phyloP scores from a whole-genome alignment of 2,797 vertebrate species.

The Poecile montanus region DNA sequence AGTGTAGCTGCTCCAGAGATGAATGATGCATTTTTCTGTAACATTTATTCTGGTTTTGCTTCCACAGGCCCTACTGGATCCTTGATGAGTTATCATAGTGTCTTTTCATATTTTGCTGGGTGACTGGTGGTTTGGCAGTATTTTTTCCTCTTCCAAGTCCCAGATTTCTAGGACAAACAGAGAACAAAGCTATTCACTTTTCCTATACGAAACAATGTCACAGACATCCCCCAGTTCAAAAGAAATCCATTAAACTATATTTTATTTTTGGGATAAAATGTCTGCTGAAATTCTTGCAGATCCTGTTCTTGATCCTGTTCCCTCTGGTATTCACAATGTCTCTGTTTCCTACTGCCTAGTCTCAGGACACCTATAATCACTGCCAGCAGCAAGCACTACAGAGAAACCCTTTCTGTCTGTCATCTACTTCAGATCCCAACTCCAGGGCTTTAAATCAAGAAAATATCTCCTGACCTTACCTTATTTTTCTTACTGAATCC shows the following conservation, averaged over 20 bases:
- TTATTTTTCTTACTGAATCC: background rate
- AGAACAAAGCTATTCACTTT: background rate
- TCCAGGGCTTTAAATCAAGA: background rate
- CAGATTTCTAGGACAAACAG: background rate
- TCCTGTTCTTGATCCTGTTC: slow-evolving; percentile 17
- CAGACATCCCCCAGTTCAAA: background rate
- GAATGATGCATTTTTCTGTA: slow-evolving; percentile 6
- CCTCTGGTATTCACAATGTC: background rate
- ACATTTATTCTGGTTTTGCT: slow-evolving; percentile 5
- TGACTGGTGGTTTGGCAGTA: background rate
- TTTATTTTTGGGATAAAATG: background rate
- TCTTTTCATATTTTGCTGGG: background rate
- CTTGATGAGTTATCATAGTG: background rate
- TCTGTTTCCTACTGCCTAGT: background rate
- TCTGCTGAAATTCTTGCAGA: background rate
- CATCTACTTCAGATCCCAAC: background rate
- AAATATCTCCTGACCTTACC: background rate
- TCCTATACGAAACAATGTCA: background rate
- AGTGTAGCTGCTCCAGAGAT: background rate
- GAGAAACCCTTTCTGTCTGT: background rate
- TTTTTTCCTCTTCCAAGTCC: background rate
- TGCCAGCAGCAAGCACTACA: background rate
- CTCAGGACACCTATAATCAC: background rate
- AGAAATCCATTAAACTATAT: background rate
- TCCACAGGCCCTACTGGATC: background rate